Base-by-base conservation (phyloP, 2,888 invertebrate species). In the Amiota mariae region DNA sequence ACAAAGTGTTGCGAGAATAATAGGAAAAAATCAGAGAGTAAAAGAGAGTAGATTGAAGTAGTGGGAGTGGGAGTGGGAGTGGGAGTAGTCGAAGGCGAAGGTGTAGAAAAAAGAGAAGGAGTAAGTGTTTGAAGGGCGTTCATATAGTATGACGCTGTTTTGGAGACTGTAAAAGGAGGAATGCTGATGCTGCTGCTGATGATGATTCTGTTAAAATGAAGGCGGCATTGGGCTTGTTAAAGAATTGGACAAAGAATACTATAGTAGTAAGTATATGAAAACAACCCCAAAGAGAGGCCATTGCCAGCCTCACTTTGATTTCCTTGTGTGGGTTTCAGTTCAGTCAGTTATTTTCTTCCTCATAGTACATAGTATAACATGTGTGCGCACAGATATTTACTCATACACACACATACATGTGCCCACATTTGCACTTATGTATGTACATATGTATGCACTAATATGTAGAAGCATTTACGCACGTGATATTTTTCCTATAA, bases 291-390 rank as follows among this genome's bases (percentile, higher is more conserved):
- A 71, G 79, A 85, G 87, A 84, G 87, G 87, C 86, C 86, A 87
- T 87, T 87, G 88, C 85, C 86, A 87, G 81, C 88, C 87, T 85
- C 88, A 87, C 83, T 87, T 80, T 80, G 81, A 77, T 84, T 85
- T 82, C 75, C 71, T 59, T 36, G 36, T 4, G 36, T 36, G 36
- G 36, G 36, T 36, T 36, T 36, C 6, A 36, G 36, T 36, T 36
- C 8, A 36, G 36, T 36, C 3, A 36, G 36, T 6, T 36, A 77
- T 78, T 80, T 74, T 51, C 75, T 80, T 36, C 73, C 74, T 74
- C 46, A 57, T 56, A 11, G n/a, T 47, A 13, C n/a, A 1, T 63
- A n/a, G 24, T 24, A 18, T 9, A 13, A 56, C 11, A 56, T 15
- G 15, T 56, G 18, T 1, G 10, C 11, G 13, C 36, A 61, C 61